Conservation (phyloP, 2,797 vertebrate species). For the Danio tinwini region DNA sequence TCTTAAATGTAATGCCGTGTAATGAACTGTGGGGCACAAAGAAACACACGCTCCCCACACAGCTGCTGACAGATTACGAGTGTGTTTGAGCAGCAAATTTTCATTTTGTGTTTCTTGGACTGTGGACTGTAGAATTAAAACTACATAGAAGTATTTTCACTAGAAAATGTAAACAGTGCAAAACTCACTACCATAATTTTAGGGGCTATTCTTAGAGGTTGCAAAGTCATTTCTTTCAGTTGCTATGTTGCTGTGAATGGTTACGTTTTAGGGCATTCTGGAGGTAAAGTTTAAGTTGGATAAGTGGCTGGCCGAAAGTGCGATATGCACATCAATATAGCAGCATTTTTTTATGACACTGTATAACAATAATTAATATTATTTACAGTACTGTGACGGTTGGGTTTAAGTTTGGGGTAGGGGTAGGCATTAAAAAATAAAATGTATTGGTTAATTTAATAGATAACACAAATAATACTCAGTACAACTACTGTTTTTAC, state of each 20-base stretch:
- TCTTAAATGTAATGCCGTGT: constrained; percentile 27
- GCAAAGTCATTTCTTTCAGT: background rate
- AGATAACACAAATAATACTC: too few species aligned
- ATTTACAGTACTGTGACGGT: too few species aligned
- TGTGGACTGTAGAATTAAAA: constrained; percentile 12
- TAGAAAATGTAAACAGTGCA: background rate
- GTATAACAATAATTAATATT: too few species aligned
- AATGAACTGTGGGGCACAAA: constrained; percentile 35
- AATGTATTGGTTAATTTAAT: too few species aligned
- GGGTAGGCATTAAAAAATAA: too few species aligned
- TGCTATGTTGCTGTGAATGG: background rate
- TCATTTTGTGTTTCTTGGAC: constrained; percentile 2
- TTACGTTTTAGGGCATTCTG: too few species aligned
- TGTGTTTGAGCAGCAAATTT: constrained; percentile 33
- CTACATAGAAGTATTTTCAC: background rate
- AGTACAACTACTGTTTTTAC: too few species aligned
- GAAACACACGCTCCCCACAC: constrained; percentile 31
- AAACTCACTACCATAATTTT: background rate
- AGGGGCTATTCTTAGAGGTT: background rate
- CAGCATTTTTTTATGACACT: too few species aligned
- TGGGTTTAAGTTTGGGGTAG: too few species aligned
- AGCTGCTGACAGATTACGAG: constrained; percentile 33
- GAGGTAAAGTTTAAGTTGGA: too few species aligned
- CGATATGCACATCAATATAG: too few species aligned
- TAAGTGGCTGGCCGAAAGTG: too few species aligned